phyloP scores from a whole-genome alignment of 2,113 vertebrate genomes.

The Fregata magnificens region DNA sequence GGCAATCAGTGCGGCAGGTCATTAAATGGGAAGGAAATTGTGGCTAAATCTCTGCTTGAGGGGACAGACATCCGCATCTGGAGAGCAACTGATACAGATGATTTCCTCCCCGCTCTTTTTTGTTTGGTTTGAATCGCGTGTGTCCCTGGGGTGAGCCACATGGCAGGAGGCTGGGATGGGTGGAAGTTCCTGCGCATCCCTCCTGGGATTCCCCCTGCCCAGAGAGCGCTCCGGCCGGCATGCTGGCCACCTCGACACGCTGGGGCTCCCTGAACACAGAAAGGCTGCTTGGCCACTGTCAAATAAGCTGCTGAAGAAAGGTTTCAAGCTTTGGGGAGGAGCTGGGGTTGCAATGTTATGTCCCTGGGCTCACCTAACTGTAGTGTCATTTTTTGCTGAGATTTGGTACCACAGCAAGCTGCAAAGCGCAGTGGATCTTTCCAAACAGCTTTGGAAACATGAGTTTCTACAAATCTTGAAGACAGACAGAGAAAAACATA shows the following conservation, averaged over 20 bases:
- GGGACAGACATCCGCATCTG: neutral
- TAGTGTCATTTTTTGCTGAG: neutral
- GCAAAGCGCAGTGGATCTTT: neutral
- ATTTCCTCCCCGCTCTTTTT: neutral
- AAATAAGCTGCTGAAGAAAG: neutral
- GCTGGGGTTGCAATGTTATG: neutral
- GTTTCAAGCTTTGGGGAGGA: neutral
- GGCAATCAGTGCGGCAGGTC: neutral
- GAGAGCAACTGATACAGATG: neutral
- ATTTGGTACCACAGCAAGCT: neutral
- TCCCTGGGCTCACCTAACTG: neutral
- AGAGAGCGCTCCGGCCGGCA: neutral
- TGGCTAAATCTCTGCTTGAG: neutral
- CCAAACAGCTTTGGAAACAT: neutral
- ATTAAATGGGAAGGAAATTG: neutral
- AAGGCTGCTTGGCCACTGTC: too few relatives aligned
- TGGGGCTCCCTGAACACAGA: neutral
- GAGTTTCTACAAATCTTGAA: neutral
- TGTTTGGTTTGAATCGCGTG: accelerated
- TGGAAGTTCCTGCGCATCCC: accelerated
- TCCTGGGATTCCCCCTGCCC: neutral
- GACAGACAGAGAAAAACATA: neutral
- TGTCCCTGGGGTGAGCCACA: neutral
- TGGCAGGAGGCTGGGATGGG: neutral
- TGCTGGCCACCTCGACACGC: accelerated